Evolutionary conservation across 2,113 vertebrate genomes (phyloP).

Genomic region (Phylloscopus whistleri): DNA sequence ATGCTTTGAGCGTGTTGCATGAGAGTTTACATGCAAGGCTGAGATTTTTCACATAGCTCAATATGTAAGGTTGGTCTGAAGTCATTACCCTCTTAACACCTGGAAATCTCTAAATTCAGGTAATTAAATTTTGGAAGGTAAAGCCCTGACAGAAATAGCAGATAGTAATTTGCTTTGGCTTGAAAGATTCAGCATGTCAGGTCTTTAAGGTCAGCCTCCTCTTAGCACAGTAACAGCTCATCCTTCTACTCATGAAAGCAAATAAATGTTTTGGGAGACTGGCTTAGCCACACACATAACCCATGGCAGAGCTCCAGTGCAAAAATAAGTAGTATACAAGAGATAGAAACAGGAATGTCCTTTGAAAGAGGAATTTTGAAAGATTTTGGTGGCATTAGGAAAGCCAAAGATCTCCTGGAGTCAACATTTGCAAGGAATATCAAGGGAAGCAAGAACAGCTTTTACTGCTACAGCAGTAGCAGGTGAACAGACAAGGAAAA

Average conservation of each 20-base stretch:
- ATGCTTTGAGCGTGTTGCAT: not conserved
- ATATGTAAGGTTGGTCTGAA: not conserved
- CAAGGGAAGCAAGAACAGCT: not conserved
- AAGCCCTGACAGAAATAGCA: not conserved
- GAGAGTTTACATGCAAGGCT: not conserved
- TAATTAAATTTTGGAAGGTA: not conserved
- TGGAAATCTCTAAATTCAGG: not conserved
- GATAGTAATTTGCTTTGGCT: not conserved
- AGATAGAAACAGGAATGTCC: not conserved
- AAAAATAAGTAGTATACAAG: not conserved
- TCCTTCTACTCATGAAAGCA: not conserved
- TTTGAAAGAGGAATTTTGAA: not conserved
- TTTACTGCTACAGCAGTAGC: not conserved
- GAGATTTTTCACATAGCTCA: not conserved
- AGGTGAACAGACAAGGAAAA: not conserved
- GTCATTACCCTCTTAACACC: not conserved
- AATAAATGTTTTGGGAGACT: not conserved
- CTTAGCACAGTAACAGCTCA: not conserved
- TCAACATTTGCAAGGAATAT: not conserved
- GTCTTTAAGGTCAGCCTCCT: not conserved
- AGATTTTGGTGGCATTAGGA: not conserved
- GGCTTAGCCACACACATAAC: not conserved
- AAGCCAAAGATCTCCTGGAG: not conserved
- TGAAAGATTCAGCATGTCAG: not conserved
- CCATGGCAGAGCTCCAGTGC: not conserved